Evolutionary conservation across 1,140 invertebrate genomes (phyloP).

Genomic region (Ceratina australensis): DNA sequence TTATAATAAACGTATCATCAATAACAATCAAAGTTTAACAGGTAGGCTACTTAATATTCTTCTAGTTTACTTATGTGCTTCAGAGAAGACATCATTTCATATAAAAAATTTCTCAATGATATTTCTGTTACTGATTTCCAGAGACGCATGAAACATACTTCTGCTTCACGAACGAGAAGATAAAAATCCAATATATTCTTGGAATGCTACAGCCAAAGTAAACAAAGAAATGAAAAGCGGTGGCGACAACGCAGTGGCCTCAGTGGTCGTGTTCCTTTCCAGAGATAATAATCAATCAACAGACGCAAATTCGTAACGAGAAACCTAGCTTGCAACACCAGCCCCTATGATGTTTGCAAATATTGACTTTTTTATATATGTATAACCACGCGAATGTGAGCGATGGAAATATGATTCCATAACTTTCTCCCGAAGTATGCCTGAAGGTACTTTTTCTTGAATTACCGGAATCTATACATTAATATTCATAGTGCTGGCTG

Average conservation of each 20-base stretch:
- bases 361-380: constrained; percentile 46
- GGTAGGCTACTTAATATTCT: too few relatives aligned
- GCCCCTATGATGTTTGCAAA: constrained; percentile 11
- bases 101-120: too few relatives aligned
- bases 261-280: background rate
- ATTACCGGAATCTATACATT: background rate
- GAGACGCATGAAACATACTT: background rate
- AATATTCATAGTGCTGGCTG: background rate
- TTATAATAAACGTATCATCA: background rate
- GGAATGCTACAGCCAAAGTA: background rate
- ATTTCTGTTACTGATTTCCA: background rate
- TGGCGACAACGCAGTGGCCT: background rate
- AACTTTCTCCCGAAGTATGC: constrained; percentile 29
- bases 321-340: constrained; percentile 34
- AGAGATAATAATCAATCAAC: constrained; percentile 42
- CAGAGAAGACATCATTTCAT: too few relatives aligned
- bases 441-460: constrained; percentile 11
- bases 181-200: constrained; percentile 26
- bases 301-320: constrained; percentile 21
- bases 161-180: background rate
- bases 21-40: too few relatives aligned
- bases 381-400: background rate
- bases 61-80: too few relatives aligned
- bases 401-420: constrained; percentile 17
- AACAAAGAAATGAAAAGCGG: constrained; percentile 14